Conservation (phyloP, 1,140 invertebrate genomes). For the Probaryconus sp. region DNA sequence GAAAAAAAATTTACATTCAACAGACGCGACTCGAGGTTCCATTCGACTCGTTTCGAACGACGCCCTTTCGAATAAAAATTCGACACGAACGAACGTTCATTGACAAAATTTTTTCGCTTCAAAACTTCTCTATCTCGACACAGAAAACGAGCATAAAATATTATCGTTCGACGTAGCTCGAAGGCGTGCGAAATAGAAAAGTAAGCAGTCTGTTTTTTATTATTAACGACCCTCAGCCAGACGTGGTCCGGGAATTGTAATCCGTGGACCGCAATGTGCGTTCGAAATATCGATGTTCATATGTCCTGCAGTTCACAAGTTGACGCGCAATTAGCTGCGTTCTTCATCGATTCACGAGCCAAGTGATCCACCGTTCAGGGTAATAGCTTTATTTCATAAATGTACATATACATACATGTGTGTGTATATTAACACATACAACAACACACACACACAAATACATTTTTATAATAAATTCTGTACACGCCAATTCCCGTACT, state of each 20-base stretch:
- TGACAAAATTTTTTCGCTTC: no score
- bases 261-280: conserved; percentile 84
- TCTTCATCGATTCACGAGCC: conserved; percentile 89
- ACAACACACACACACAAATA: no score
- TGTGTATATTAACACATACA: no score
- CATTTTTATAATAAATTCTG: no score
- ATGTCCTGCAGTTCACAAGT: conserved; percentile 89
- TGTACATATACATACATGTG: no score
- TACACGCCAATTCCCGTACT: no score
- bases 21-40: neutral
- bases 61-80: neutral
- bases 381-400: conserved; percentile 67
- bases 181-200: neutral
- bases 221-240: conserved; percentile 79
- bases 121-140: no score
- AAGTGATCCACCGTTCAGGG: conserved; percentile 84
- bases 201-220: conserved; percentile 44
- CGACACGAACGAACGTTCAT: conserved; percentile 39
- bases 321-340: conserved; percentile 88
- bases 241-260: conserved; percentile 78
- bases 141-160: no score
- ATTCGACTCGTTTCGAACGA: conserved; percentile 43
- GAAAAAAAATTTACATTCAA: neutral
- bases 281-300: conserved; percentile 89
- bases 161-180: conserved; percentile 23